phyloP scores from a whole-genome alignment of 2,888 invertebrate genomes.

The Andrena chrysosceles region DNA sequence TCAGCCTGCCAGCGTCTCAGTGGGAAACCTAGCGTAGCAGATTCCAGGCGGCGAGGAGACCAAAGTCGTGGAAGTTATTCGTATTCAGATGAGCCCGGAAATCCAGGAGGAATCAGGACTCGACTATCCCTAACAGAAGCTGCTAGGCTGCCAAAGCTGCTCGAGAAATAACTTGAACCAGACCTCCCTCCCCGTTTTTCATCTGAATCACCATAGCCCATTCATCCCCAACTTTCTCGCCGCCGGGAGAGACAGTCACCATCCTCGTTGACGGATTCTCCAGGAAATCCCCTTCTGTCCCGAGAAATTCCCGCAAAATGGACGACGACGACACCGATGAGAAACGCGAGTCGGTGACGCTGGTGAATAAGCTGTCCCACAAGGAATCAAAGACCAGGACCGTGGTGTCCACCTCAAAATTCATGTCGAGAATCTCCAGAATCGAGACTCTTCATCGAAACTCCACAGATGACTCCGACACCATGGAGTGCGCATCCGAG shows the following conservation, averaged over 20 bases:
- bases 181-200: background rate
- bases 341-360: slow-evolving; percentile 66
- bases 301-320: slow-evolving; percentile 66
- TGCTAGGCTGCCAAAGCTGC: background rate
- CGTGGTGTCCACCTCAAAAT: slow-evolving; percentile 48
- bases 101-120: slow-evolving; percentile 25
- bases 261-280: background rate
- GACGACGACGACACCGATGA: slow-evolving; percentile 82
- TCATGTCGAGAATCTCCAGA: slow-evolving; percentile 27
- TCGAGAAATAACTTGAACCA: background rate
- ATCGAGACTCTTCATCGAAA: slow-evolving; percentile 46
- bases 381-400: slow-evolving; percentile 36
- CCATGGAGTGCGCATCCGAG: slow-evolving; percentile 80
- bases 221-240: too few relatives aligned
- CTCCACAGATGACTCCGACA: slow-evolving; percentile 79
- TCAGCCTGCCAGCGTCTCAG: slow-evolving; percentile 46
- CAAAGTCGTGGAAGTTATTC: background rate
- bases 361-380: slow-evolving; percentile 50
- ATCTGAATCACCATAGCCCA: background rate
- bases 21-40: background rate
- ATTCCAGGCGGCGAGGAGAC: background rate
- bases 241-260: background rate
- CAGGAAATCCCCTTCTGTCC: background rate
- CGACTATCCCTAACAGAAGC: slow-evolving; percentile 28
- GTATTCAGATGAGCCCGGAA: slow-evolving; percentile 12